These are phyloP conservation scores for Heterotis niloticus DNA, from an alignment of 2,113 vertebrate species.

Conservation along the genomic window DNA sequence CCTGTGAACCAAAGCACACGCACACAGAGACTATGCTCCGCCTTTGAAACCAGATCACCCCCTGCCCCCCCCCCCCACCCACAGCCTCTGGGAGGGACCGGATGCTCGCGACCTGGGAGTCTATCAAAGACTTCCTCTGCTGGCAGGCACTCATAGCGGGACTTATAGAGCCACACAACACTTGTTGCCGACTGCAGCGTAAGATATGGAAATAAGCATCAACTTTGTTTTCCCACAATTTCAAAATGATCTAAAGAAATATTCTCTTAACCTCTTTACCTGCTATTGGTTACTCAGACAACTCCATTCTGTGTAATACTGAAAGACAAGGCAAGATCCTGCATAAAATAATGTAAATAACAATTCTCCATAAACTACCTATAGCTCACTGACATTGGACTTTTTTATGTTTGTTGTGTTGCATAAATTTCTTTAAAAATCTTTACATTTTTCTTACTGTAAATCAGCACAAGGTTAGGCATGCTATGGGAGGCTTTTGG, in stretches of 20 bases:
- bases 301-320: not conserved
- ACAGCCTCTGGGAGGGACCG: not conserved
- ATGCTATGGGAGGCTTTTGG: no score
- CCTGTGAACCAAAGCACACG: no score
- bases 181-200: no score
- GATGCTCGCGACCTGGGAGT: not conserved
- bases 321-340: not conserved
- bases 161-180: no score
- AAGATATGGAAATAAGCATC: no score
- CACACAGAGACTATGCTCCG: no score
- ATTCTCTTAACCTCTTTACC: not conserved
- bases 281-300: not conserved
- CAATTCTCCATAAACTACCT: not conserved
- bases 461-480: no score
- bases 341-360: not conserved
- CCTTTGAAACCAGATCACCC: no score
- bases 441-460: conserved; percentile 3
- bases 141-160: no score
- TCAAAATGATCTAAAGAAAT: no score
- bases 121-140: not conserved
- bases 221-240: not conserved
- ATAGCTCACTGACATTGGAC: not conserved
- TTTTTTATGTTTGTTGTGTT: not conserved
- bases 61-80: not conserved
- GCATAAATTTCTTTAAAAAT: not conserved